phyloP scores from a whole-genome alignment of 2,888 invertebrate genomes.

The Iselma pallidipennis region DNA sequence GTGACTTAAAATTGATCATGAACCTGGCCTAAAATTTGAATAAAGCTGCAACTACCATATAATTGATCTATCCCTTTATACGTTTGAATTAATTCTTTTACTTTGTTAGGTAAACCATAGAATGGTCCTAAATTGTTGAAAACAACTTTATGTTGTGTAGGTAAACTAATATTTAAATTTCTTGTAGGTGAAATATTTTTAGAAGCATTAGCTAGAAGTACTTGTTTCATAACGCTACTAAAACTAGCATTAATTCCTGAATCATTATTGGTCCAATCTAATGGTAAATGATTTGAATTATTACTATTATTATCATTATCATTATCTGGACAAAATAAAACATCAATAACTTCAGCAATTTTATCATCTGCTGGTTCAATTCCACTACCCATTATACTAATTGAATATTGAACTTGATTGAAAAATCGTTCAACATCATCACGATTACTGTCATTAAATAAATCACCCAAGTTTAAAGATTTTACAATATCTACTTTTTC shows the following conservation, averaged over 20 bases:
- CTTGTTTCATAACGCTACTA: slow-evolving; percentile 44
- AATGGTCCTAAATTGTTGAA: slow-evolving; percentile 60
- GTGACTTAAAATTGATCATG: neutral
- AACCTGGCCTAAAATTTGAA: no score
- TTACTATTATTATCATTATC: slow-evolving; percentile 6
- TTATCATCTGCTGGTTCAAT: slow-evolving; percentile 35
- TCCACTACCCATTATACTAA: slow-evolving; percentile 54
- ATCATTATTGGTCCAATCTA: slow-evolving; percentile 25
- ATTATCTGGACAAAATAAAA: slow-evolving; percentile 14
- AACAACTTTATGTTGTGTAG: slow-evolving; percentile 22
- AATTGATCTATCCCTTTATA: slow-evolving; percentile 79
- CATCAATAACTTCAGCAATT: slow-evolving; percentile 15
- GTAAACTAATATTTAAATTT: slow-evolving; percentile 25
- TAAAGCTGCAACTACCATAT: slow-evolving; percentile 67
- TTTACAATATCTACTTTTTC: slow-evolving; percentile 15
- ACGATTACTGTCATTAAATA: slow-evolving; percentile 39
- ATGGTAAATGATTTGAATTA: neutral
- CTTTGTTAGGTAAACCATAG: slow-evolving; percentile 77
- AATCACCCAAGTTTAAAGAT: slow-evolving; percentile 26
- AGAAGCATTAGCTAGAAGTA: slow-evolving; percentile 45
- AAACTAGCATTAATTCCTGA: slow-evolving; percentile 38
- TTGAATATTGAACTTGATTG: slow-evolving; percentile 60
- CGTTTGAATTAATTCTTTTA: slow-evolving; percentile 71
- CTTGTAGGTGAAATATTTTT: slow-evolving; percentile 32
- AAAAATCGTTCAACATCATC: slow-evolving; percentile 55